Evolutionary conservation across 2,113 vertebrate genomes (phyloP).

Genomic region (Rallus limicola): DNA sequence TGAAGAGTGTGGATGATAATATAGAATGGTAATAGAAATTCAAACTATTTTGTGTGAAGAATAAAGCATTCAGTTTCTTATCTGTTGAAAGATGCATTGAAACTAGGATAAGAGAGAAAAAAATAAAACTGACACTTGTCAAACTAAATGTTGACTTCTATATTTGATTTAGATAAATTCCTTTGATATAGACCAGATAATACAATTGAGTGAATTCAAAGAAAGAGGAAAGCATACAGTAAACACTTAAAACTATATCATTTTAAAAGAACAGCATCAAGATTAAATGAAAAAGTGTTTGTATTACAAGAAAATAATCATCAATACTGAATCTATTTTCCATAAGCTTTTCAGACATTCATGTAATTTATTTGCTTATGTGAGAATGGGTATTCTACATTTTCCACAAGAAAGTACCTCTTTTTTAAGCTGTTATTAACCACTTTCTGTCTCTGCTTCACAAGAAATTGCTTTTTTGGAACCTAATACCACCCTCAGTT

Average conservation of each 20-base stretch:
- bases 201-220: background rate
- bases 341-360: background rate
- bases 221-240: background rate
- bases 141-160: slow-evolving; percentile 11
- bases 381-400: background rate
- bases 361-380: background rate
- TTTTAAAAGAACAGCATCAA: background rate
- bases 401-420: background rate
- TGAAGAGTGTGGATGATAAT: background rate
- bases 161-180: slow-evolving; percentile 6
- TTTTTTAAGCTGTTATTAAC: background rate
- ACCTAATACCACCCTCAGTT: background rate
- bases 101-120: background rate
- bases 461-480: background rate
- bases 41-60: background rate
- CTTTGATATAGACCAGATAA: background rate
- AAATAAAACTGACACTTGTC: slow-evolving; percentile 38
- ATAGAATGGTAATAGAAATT: background rate
- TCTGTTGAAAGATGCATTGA: background rate
- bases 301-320: background rate
- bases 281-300: background rate
- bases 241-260: background rate
- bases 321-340: background rate
- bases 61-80: background rate
- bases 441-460: background rate